Conservation (phyloP, 2,888 invertebrate species). For the Oasisia sp. region DNA sequence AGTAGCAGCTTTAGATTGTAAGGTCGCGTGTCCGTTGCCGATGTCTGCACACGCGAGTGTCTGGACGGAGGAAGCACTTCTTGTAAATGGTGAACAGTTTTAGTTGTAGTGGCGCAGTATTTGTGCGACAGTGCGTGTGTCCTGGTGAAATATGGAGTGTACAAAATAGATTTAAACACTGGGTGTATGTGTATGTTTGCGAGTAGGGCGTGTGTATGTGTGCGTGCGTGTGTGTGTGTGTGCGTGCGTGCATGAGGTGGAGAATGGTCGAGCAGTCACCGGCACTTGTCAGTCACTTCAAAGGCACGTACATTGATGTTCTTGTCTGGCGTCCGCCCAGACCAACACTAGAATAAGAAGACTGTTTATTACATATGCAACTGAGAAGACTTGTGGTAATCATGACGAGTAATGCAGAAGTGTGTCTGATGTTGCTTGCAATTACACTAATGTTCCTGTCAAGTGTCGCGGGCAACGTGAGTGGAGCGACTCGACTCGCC, state of each 20-base stretch:
- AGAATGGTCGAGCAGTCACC: not conserved
- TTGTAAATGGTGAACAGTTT: slow-evolving; percentile 3
- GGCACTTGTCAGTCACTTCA: not conserved
- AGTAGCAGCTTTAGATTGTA: slow-evolving; percentile 7
- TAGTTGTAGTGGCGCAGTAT: slow-evolving; percentile 17
- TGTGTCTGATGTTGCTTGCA: not conserved
- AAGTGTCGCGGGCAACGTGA: not conserved
- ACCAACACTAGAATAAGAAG: not conserved
- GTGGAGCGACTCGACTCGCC: not conserved
- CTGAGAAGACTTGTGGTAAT: not conserved
- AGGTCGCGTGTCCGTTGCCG: not conserved
- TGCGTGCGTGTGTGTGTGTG: not conserved
- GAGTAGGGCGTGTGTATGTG: not conserved
- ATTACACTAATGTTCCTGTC: not conserved
- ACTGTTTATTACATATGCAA: not conserved
- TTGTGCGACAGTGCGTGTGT: not conserved
- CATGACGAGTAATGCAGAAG: not conserved
- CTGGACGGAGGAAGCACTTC: not conserved
- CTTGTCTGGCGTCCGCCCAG: not conserved
- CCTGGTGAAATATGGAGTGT: not conserved
- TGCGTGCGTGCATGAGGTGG: not conserved
- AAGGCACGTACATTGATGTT: not conserved
- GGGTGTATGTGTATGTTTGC: not conserved
- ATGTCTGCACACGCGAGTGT: not conserved
- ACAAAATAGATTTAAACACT: slow-evolving; percentile 1